These are phyloP conservation scores for Micronycteris hirsuta DNA, from an alignment of 2,113 vertebrate species.

Conservation along the genomic window DNA sequence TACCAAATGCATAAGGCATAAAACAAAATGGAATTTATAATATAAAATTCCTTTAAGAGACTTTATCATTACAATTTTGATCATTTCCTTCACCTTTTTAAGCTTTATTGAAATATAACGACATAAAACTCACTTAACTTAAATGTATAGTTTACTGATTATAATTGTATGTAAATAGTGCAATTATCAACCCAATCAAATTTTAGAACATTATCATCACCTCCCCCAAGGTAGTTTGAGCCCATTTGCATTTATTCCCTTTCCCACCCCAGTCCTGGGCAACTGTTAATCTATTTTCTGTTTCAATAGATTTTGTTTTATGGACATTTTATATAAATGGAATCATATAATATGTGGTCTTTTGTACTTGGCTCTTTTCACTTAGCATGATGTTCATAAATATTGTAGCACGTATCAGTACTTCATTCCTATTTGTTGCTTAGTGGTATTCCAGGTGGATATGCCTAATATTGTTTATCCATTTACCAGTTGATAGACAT, in stretches of 20 bases:
- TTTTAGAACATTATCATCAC: not conserved
- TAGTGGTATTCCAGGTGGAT: not conserved
- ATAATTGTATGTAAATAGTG: not conserved
- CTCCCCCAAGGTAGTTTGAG: not conserved
- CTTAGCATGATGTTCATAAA: not conserved
- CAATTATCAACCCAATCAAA: not conserved
- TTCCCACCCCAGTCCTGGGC: not conserved
- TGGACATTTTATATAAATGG: not conserved
- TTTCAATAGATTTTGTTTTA: not conserved
- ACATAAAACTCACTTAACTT: not conserved
- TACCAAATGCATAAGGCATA: not conserved
- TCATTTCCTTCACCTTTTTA: not conserved
- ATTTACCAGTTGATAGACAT: not conserved
- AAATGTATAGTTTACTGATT: not conserved
- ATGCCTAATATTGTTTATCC: not conserved
- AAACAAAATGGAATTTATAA: slow-evolving; percentile 29
- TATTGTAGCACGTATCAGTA: not conserved
- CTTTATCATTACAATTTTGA: not conserved
- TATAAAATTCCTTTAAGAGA: not conserved
- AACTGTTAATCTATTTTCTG: not conserved
- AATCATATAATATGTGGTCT: not conserved
- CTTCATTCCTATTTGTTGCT: not conserved
- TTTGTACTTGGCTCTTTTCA: not conserved
- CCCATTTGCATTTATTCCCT: not conserved
- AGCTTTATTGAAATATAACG: not conserved